Evolutionary conservation across 2,113 vertebrate species (phyloP).

Genomic region (Limanda limanda): DNA sequence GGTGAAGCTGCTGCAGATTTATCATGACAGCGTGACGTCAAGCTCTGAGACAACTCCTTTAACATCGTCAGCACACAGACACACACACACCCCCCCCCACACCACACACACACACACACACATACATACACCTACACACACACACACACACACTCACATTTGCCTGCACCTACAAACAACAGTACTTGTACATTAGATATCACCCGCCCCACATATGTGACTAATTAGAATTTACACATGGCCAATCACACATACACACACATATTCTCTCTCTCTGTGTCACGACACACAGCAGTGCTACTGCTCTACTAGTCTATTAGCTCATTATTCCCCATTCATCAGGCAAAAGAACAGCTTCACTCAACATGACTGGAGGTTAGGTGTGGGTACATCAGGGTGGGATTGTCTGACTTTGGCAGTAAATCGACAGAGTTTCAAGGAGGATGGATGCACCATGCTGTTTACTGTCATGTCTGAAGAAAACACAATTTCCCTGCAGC

Average conservation of each 20-base stretch:
- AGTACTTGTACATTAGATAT: not conserved
- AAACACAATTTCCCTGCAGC: not conserved
- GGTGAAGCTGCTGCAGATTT: constrained; percentile 5
- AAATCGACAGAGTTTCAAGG: not conserved
- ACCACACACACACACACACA: not conserved
- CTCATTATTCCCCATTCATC: constrained; percentile 5
- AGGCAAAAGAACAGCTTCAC: not conserved
- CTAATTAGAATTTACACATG: not conserved
- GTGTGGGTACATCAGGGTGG: not conserved
- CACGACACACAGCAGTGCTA: not conserved
- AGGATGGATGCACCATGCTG: not conserved
- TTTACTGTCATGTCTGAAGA: not conserved
- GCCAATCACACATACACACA: not conserved
- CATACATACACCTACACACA: not conserved
- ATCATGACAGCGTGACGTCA: constrained; percentile 19
- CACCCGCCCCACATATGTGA: not conserved
- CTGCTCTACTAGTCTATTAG: not conserved
- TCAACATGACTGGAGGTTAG: constrained; percentile 1
- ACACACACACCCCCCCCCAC: not conserved
- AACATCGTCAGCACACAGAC: not conserved
- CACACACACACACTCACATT: not conserved
- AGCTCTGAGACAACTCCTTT: constrained; percentile 3
- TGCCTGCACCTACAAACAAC: not conserved
- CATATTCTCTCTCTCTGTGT: not conserved
- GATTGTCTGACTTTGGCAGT: not conserved